A percentile compares a stretch with the other conserved stretches of the same genome.
These are phyloP conservation scores for Psittacus erithacus DNA, from an alignment of 2,113 vertebrate species.

Conservation along the genomic window DNA sequence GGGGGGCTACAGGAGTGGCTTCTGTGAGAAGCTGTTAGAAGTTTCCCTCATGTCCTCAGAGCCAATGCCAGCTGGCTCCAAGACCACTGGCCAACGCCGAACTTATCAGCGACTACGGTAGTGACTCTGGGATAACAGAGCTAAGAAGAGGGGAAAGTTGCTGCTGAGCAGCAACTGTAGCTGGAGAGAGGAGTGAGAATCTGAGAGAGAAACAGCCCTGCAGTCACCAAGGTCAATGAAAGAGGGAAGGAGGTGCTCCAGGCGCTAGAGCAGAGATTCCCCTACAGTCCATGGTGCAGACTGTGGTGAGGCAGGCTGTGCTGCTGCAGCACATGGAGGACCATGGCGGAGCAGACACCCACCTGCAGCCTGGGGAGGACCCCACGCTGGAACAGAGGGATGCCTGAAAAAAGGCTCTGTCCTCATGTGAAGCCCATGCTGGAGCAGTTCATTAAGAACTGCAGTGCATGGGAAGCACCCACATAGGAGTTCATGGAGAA, in stretches of 20 bases:
- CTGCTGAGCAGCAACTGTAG: neutral
- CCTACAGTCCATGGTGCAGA: neutral
- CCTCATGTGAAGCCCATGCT: neutral
- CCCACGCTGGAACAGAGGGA: neutral
- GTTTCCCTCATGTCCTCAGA: neutral
- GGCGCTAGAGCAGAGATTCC: neutral
- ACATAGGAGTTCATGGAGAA: neutral
- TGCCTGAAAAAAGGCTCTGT: neutral
- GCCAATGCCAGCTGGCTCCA: neutral
- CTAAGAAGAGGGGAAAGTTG: neutral
- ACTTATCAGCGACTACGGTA: rapidly evolving
- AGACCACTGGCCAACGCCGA: neutral
- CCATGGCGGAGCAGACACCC: neutral
- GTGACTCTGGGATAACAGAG: neutral
- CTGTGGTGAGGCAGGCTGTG: neutral
- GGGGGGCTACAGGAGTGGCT: rapidly evolving
- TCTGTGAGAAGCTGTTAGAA: neutral
- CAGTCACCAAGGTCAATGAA: neutral
- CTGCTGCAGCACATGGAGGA: neutral
- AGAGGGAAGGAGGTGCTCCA: neutral
- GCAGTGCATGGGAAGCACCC: neutral
- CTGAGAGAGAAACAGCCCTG: neutral
- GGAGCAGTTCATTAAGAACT: neutral
- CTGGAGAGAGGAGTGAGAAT: neutral
- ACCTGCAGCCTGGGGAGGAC: neutral